phyloP scores from a whole-genome alignment of 1,140 invertebrate genomes.

The Chionoecetes opilio region DNA sequence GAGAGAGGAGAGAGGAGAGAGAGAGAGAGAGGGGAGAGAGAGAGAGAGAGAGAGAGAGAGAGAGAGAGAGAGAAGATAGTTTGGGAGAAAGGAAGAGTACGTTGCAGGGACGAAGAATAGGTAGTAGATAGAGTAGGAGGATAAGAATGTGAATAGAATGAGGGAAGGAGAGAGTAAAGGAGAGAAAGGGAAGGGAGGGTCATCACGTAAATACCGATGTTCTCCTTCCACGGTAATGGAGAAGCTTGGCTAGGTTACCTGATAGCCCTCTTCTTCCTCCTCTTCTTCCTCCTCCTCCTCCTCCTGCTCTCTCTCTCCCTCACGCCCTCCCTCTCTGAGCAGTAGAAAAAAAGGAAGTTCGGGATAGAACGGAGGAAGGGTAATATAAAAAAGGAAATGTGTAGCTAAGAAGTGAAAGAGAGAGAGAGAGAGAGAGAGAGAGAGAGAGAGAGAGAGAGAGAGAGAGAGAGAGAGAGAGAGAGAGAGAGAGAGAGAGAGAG shows the following conservation, averaged over 20 bases:
- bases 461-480: not conserved
- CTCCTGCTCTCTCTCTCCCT: not conserved
- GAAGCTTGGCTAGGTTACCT: not conserved
- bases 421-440: not conserved
- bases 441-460: not conserved
- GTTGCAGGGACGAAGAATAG: no score
- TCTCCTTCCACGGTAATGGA: not conserved
- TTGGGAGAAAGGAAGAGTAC: not conserved
- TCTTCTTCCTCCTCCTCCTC: not conserved
- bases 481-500: not conserved
- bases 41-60: no score
- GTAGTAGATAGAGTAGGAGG: no score
- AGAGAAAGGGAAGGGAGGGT: not conserved
- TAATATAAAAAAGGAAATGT: not conserved
- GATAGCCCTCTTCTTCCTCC: not conserved
- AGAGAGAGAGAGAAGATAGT: not conserved
- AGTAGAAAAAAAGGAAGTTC: no score
- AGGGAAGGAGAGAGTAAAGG: not conserved
- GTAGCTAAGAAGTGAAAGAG: not conserved
- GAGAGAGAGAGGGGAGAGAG: no score
- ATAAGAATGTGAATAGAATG: not conserved
- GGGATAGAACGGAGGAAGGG: not conserved
- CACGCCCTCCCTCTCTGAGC: not conserved
- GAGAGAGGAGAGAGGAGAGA: no score
- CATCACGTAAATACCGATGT: not conserved